These are phyloP conservation scores for Creontiades dilutus DNA, from an alignment of 2,888 invertebrate genomes.

Conservation along the genomic window DNA sequence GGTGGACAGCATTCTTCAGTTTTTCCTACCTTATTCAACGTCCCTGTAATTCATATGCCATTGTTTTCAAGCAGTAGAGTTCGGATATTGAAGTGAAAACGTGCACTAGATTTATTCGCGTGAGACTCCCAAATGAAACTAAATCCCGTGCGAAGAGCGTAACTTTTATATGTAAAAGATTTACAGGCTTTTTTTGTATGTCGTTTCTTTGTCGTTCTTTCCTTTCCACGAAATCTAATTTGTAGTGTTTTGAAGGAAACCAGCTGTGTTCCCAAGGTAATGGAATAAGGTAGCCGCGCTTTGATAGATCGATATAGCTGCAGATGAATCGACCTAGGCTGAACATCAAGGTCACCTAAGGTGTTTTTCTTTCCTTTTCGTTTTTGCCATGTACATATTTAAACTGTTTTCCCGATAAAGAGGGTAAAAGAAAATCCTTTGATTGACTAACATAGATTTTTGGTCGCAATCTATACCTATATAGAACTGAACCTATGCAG, in stretches of 20 bases:
- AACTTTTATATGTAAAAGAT: not conserved
- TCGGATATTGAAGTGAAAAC: not conserved
- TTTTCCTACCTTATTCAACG: not conserved
- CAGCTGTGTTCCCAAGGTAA: slow-evolving; percentile 34
- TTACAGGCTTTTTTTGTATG: not conserved
- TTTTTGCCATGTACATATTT: no score
- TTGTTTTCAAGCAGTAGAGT: not conserved
- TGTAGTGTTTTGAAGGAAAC: slow-evolving; percentile 12
- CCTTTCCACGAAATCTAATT: not conserved
- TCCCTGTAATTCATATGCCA: not conserved
- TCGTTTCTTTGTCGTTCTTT: no score
- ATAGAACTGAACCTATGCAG: no score
- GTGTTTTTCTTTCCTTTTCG: not conserved
- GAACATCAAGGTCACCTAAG: slow-evolving; percentile 7
- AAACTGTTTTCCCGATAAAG: no score
- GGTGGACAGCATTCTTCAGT: not conserved
- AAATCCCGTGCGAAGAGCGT: not conserved
- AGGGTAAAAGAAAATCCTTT: no score
- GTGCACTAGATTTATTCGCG: not conserved
- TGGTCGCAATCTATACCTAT: no score
- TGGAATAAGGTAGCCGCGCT: slow-evolving; percentile 2
- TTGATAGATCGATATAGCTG: slow-evolving; percentile 49
- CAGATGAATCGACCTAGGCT: slow-evolving; percentile 51
- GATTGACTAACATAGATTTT: no score
- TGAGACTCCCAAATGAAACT: not conserved